Conservation (phyloP, 2,888 invertebrate species). For the Pantelozetes paolii region DNA sequence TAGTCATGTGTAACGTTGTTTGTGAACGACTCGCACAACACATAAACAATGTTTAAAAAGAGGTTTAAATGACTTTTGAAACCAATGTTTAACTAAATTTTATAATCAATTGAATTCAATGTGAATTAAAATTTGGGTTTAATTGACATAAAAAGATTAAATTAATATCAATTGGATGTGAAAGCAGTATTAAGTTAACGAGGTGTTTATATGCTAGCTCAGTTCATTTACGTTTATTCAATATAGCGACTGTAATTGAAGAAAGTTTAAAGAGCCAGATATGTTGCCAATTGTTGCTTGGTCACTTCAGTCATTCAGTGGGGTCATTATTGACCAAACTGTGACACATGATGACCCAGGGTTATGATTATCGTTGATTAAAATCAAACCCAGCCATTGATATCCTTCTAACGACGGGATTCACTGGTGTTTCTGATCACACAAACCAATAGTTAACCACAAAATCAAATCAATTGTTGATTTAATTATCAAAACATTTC, state of each 20-base stretch:
- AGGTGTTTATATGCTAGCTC: no score
- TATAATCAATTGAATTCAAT: no score
- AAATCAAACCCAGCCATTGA: background rate
- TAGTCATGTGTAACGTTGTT: background rate
- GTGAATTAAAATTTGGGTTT: no score
- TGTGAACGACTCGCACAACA: background rate
- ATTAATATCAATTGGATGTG: no score
- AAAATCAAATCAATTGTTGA: no score
- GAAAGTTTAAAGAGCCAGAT: background rate
- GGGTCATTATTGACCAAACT: slow-evolving; percentile 31
- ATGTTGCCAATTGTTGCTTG: background rate
- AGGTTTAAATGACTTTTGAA: background rate
- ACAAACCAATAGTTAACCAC: background rate
- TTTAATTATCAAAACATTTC: no score
- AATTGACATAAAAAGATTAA: no score
- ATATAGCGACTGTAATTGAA: background rate
- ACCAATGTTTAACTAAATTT: background rate
- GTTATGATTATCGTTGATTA: slow-evolving; percentile 31
- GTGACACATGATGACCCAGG: slow-evolving; percentile 20
- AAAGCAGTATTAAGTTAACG: no score
- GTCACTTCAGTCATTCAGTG: background rate
- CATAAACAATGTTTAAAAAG: background rate
- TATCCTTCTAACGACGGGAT: slow-evolving; percentile 33
- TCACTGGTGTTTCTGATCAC: slow-evolving; percentile 1
- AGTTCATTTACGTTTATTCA: no score